phyloP scores from a whole-genome alignment of 64 coral and sea anemone genomes.

The Astreopora myriophthalma region DNA sequence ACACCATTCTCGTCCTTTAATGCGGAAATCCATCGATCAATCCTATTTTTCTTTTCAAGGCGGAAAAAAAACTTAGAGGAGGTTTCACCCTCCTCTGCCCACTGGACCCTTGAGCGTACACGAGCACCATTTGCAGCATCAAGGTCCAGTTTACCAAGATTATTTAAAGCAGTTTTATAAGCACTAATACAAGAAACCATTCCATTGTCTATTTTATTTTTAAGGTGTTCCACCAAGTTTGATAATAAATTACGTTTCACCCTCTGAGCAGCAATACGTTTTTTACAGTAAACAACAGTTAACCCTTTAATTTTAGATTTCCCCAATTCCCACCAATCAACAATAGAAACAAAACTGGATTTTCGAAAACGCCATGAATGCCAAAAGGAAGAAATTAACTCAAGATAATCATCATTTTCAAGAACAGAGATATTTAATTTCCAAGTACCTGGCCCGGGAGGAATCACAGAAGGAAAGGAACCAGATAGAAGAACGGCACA shows the following conservation, averaged over 20 bases:
- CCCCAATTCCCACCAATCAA: slow-evolving; percentile 34
- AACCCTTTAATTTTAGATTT: too few species aligned
- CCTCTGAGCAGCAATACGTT: neutral
- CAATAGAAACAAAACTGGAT: too few species aligned
- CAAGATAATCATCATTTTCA: too few species aligned
- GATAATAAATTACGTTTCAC: neutral
- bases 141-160: neutral
- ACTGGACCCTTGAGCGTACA: neutral
- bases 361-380: too few species aligned
- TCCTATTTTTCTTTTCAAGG: neutral
- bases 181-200: neutral
- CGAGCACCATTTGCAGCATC: too few species aligned
- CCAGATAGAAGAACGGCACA: too few species aligned
- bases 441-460: too few species aligned
- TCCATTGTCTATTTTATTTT: neutral
- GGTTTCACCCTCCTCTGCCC: slow-evolving; percentile 27
- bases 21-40: neutral
- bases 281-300: too few species aligned
- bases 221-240: neutral
- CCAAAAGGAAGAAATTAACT: too few species aligned
- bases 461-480: too few species aligned
- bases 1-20: neutral
- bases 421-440: too few species aligned
- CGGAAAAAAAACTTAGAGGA: neutral
- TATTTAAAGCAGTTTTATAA: neutral